These are phyloP conservation scores for Sinocyclocheilus maitianheensis DNA, from an alignment of 2,113 vertebrate species.

Conservation along the genomic window DNA sequence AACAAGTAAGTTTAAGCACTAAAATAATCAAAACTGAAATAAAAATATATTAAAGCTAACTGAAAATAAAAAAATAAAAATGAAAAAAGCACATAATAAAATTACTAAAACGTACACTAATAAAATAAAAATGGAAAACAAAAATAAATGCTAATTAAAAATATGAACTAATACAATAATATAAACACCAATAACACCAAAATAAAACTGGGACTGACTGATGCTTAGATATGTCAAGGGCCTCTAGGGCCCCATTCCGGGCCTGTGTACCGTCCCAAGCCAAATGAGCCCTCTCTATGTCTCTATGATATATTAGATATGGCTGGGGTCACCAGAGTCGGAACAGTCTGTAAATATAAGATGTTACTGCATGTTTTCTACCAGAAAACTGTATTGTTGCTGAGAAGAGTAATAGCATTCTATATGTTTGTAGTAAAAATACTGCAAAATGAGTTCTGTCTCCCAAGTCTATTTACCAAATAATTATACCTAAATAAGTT, in stretches of 20 bases:
- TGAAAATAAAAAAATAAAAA: too few species aligned
- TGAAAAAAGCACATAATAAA: too few species aligned
- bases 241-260: background rate
- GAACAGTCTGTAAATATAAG: background rate
- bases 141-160: too few species aligned
- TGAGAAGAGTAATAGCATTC: background rate
- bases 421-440: background rate
- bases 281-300: background rate
- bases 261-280: background rate
- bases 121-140: too few species aligned
- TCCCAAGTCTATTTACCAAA: background rate
- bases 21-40: too few species aligned
- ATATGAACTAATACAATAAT: too few species aligned
- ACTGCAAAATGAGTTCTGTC: background rate
- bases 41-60: too few species aligned
- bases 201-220: background rate
- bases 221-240: background rate
- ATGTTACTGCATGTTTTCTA: background rate
- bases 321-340: background rate
- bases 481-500: background rate
- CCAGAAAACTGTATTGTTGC: background rate
- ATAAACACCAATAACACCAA: too few species aligned
- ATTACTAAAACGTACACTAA: too few species aligned
- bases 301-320: background rate
- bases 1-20: too few species aligned